Percentiles rank a stretch among this genome's conserved stretches.
Evolutionary conservation across 2,888 invertebrate genomes (phyloP).

Genomic region (Ceramica pisi): DNA sequence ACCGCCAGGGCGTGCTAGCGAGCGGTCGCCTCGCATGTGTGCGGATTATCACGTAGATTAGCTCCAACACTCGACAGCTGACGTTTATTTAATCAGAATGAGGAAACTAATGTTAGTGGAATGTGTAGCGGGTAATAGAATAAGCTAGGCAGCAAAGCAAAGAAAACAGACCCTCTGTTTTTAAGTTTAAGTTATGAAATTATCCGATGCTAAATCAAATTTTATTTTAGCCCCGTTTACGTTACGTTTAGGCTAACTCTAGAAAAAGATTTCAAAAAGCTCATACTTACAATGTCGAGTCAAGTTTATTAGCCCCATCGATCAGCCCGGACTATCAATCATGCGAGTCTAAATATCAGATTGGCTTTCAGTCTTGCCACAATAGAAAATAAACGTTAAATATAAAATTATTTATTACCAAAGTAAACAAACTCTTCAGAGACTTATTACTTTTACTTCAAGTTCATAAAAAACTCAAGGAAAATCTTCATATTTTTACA

Average conservation of each 20-base stretch:
- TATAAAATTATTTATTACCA: slow-evolving; percentile 5
- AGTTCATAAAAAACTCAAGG: not conserved
- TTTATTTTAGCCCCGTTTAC: too few relatives aligned
- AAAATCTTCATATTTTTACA: not conserved
- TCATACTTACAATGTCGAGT: not conserved
- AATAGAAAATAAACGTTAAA: slow-evolving; percentile 15
- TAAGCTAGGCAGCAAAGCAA: too few relatives aligned
- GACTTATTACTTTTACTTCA: not conserved
- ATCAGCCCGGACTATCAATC: slow-evolving; percentile 34
- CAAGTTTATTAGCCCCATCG: slow-evolving; percentile 29
- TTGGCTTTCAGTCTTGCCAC: slow-evolving; percentile 13
- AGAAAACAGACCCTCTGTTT: too few relatives aligned
- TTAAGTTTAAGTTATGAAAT: too few relatives aligned
- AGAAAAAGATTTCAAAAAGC: not conserved
- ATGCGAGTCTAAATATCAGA: slow-evolving; percentile 35
- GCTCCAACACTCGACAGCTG: slow-evolving; percentile 33
- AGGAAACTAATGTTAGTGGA: not conserved
- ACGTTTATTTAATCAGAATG: slow-evolving; percentile 45
- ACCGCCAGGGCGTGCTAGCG: slow-evolving; percentile 25
- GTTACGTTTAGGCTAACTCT: not conserved
- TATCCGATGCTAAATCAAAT: too few relatives aligned
- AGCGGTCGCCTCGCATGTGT: slow-evolving; percentile 30
- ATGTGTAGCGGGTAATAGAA: not conserved
- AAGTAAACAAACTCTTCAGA: not conserved
- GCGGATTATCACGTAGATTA: slow-evolving; percentile 35